Evolutionary conservation across 2,797 vertebrate species (phyloP).

Genomic region (Lerista edwardsae): DNA sequence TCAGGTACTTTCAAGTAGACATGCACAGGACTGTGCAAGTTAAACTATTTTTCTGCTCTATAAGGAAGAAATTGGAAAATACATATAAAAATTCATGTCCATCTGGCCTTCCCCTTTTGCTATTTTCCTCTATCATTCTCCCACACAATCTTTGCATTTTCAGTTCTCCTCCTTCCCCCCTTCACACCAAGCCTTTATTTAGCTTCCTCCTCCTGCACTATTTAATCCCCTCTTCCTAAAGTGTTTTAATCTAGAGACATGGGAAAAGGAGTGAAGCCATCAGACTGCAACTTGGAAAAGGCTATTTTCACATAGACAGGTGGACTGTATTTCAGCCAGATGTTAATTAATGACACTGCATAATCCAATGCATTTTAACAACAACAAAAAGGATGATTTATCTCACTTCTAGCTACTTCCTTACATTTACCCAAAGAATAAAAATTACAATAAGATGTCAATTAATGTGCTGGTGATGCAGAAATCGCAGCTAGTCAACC

Average conservation of each 20-base stretch:
- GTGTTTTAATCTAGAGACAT: conserved; percentile 27
- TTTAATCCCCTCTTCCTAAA: conserved; percentile 13
- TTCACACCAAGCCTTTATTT: background rate
- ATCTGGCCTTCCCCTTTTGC: background rate
- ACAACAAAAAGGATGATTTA: conserved; percentile 29
- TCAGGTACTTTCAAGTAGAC: background rate
- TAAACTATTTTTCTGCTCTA: conserved; percentile 5
- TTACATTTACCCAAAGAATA: conserved; percentile 31
- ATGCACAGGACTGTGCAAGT: background rate
- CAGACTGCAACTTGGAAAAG: background rate
- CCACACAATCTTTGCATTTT: background rate
- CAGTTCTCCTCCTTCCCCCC: too few relatives aligned
- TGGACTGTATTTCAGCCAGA: conserved; percentile 34
- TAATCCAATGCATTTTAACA: background rate
- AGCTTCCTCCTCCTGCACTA: background rate
- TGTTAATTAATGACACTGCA: conserved; percentile 19
- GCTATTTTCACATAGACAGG: conserved; percentile 36
- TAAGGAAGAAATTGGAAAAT: background rate
- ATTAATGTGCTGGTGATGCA: background rate
- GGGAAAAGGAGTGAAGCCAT: conserved; percentile 9
- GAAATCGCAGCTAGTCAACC: conserved; percentile 29
- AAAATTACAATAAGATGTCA: conserved; percentile 27
- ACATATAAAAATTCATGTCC: conserved; percentile 19
- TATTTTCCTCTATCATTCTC: background rate
- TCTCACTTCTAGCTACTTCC: background rate